Percentiles rank a stretch among this genome's conserved stretches.
These are phyloP conservation scores for Chrysomela aeneicollis DNA, from an alignment of 2,888 invertebrate genomes.

Conservation along the genomic window DNA sequence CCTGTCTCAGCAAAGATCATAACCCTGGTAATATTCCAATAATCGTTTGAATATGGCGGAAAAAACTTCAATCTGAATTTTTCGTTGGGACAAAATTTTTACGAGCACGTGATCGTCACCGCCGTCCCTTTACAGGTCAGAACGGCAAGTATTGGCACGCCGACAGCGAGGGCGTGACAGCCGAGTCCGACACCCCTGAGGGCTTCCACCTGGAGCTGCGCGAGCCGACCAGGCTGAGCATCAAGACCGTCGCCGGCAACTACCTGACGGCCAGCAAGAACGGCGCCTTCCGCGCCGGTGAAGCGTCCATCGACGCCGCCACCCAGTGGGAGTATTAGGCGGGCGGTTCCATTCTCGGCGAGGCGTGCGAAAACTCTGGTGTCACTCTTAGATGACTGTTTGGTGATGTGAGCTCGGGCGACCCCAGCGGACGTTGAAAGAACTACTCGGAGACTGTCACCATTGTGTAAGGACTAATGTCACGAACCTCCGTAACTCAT, in stretches of 20 bases:
- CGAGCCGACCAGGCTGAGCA: constrained; percentile 91
- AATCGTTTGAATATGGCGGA: too few relatives aligned
- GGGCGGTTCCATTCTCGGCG: neutral
- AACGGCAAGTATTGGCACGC: constrained; percentile 95
- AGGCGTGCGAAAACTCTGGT: neutral
- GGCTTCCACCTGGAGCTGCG: constrained; percentile 93
- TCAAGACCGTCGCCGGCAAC: constrained; percentile 78
- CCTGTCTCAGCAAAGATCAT: too few relatives aligned
- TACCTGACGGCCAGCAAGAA: constrained; percentile 92
- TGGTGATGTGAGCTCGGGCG: too few relatives aligned
- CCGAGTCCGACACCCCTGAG: constrained; percentile 83
- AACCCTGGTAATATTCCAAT: too few relatives aligned
- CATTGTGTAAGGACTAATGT: too few relatives aligned
- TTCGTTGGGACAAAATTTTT: too few relatives aligned
- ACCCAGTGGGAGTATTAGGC: constrained; percentile 94
- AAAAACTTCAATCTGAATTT: too few relatives aligned
- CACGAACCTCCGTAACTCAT: too few relatives aligned
- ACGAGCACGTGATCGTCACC: too few relatives aligned
- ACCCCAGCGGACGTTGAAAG: too few relatives aligned
- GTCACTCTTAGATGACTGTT: too few relatives aligned
- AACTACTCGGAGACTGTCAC: too few relatives aligned
- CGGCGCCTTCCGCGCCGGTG: constrained; percentile 86
- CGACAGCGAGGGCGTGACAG: constrained; percentile 84
- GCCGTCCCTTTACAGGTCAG: constrained; percentile 70
- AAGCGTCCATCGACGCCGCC: constrained; percentile 77